Conservation (phyloP, 2,888 invertebrate species). For the Dyspetes luteomarginatus region DNA sequence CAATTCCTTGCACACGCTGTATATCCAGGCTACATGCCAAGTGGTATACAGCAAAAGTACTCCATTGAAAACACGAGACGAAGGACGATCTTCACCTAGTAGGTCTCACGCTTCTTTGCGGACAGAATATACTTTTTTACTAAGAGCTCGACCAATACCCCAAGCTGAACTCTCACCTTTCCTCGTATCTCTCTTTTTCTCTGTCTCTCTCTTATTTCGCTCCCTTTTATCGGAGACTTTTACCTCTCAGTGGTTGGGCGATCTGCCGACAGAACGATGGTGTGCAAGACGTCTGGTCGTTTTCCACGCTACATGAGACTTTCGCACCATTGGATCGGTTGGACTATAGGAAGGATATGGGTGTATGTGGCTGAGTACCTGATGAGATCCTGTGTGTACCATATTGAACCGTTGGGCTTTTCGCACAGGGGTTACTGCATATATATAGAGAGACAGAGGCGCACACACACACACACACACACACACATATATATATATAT, state of each 20-base stretch:
- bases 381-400: conserved; percentile 12
- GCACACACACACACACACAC: not conserved
- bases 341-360: not conserved
- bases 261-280: conserved; percentile 24
- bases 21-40: not conserved
- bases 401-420: not conserved
- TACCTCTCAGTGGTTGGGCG: conserved; percentile 34
- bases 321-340: conserved; percentile 51
- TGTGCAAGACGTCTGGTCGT: conserved; percentile 52
- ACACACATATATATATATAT: not conserved
- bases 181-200: conserved; percentile 8
- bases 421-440: not conserved
- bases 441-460: conserved; percentile 5
- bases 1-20: conserved; percentile 14
- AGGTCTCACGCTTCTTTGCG: conserved; percentile 42
- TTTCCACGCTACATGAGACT: conserved; percentile 57
- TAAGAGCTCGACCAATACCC: not conserved
- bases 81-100: conserved; percentile 39
- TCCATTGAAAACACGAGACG: conserved; percentile 49
- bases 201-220: conserved; percentile 38
- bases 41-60: not conserved
- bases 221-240: conserved; percentile 41
- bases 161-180: conserved; percentile 24
- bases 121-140: conserved; percentile 49
- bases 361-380: conserved; percentile 22